Evolutionary conservation across 2,797 vertebrate species (phyloP), one percentile per base, ranked within the genome.

Genomic region (Mus spretus): DNA sequence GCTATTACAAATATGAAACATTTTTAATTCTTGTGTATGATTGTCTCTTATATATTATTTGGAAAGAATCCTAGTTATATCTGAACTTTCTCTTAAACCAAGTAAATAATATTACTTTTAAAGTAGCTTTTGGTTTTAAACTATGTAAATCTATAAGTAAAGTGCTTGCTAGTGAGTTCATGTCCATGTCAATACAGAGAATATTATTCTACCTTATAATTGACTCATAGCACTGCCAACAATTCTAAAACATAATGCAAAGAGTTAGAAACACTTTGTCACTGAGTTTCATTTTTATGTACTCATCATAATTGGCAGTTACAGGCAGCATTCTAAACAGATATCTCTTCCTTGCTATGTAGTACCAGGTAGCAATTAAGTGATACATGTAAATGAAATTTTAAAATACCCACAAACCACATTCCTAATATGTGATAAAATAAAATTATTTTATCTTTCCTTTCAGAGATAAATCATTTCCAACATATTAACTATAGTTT

Each of bases 101-200:
- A 80, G 11, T 92, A 94, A 90, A 75, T 95, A 93, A 82, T 97
- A 96, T 91, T 95, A 96, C 84, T 96, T 96, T 97, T 91, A 86
- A 50, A 82, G 82, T 93, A 89, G 17, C 22, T 97, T 98, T 91
- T 72, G 59, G 20, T 97, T 79, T 96, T 87, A 80, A 19, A 86
- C 86, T 88, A 92, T 19, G 1, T 93, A 96, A 97, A 97, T 97
- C 96, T 97, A 86, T 97, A 97, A 97, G 22, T 82, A 93, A 97
- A 97, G 86, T 94, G 84, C 94, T 85, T 97, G 65, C 94, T 94
- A 97, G 3, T 82, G 92, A 95, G 2, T 95, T 98, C 90, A 77
- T 97, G 97, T 97, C 59, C 44, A 96, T 95, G 80, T 81, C 94
- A 97, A 93, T 83, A 90, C 24, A 89, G 80, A 93, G 40, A 93